Evolutionary conservation across 2,888 invertebrate genomes (phyloP).

Genomic region (Platycheirus rosarum): DNA sequence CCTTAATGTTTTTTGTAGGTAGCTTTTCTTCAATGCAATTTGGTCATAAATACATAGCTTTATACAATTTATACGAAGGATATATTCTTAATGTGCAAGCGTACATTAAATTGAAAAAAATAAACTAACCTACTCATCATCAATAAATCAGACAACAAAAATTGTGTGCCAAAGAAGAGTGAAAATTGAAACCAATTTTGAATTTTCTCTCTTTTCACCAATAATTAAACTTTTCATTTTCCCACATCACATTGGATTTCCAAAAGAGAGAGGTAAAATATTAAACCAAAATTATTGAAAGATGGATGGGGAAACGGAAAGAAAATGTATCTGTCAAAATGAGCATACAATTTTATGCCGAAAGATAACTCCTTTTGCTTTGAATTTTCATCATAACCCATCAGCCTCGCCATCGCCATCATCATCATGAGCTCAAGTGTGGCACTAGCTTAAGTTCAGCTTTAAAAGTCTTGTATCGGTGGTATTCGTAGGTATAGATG

Average conservation of each 20-base stretch:
- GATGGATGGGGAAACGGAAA: constrained; percentile 4
- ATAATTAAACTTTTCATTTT: constrained; percentile 69
- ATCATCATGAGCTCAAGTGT: constrained; percentile 5
- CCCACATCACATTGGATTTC: constrained; percentile 48
- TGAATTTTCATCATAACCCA: constrained; percentile 51
- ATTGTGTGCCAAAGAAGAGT: constrained; percentile 50
- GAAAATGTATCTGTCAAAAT: constrained; percentile 9
- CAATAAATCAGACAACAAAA: constrained; percentile 17
- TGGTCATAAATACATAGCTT: too few relatives aligned
- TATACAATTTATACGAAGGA: too few relatives aligned
- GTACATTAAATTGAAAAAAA: too few relatives aligned
- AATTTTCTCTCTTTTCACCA: constrained; percentile 70
- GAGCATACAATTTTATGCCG: constrained; percentile 56
- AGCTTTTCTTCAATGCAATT: too few relatives aligned
- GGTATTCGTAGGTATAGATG: too few relatives aligned
- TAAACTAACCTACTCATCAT: neutral
- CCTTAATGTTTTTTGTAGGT: too few relatives aligned
- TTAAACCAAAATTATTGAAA: neutral
- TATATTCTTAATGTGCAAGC: too few relatives aligned
- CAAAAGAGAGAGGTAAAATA: constrained; percentile 22
- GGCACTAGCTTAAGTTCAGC: constrained; percentile 31
- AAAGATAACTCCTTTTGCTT: constrained; percentile 59
- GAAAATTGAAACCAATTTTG: constrained; percentile 68
- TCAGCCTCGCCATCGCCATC: constrained; percentile 23
- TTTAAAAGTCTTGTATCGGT: too few relatives aligned